These are phyloP conservation scores for Asobara japonica DNA, from an alignment of 1,140 invertebrate species.

Conservation along the genomic window DNA sequence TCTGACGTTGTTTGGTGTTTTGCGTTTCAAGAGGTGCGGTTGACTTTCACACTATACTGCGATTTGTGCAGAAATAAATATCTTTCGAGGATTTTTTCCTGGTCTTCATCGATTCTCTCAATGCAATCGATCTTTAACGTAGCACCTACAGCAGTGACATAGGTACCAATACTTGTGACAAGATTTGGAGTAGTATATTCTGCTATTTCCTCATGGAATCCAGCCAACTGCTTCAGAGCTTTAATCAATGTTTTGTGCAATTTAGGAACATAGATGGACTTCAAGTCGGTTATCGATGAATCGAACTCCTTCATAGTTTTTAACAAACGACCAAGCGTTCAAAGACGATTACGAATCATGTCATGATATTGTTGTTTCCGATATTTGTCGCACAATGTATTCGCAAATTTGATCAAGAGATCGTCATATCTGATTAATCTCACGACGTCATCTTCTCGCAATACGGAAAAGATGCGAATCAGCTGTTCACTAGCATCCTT, in stretches of 20 bases:
- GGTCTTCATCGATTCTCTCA: neutral
- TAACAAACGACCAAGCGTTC: slow-evolving; percentile 33
- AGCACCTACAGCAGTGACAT: neutral
- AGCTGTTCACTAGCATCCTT: neutral
- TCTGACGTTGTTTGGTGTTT: neutral
- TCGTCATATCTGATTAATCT: slow-evolving; percentile 31
- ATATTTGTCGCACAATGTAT: slow-evolving; percentile 33
- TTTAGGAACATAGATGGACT: slow-evolving; percentile 36
- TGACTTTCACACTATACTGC: neutral
- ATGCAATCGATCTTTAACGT: neutral
- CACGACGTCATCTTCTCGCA: slow-evolving; percentile 33
- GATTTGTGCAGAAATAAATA: neutral
- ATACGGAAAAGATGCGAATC: slow-evolving; percentile 15
- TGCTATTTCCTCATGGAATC: neutral
- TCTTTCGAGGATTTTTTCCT: neutral
- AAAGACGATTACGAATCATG: slow-evolving; percentile 33
- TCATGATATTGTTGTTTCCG: slow-evolving; percentile 17
- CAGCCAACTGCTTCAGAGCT: neutral
- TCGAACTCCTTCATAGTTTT: slow-evolving; percentile 54
- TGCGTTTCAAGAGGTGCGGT: neutral
- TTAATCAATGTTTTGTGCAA: slow-evolving; percentile 23
- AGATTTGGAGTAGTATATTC: neutral
- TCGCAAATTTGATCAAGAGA: slow-evolving; percentile 25
- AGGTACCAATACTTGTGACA: neutral
- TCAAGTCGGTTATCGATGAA: slow-evolving; percentile 29